Evolutionary conservation across 2,888 invertebrate genomes (phyloP).

Genomic region (Epinotia nisella): DNA sequence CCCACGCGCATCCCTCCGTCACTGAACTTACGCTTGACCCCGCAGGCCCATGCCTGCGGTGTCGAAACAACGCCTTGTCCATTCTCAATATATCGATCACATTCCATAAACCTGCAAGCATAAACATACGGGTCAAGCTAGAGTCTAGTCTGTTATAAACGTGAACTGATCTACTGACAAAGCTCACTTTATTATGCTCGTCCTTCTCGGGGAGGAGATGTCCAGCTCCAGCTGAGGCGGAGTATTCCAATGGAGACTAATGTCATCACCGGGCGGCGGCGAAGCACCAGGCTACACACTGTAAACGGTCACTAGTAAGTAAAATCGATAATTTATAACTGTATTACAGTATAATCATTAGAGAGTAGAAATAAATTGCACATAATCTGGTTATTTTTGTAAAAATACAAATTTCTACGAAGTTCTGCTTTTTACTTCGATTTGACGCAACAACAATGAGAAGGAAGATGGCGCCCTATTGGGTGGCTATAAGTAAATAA

Average conservation of each 20-base stretch:
- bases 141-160: slow-evolving; percentile 24
- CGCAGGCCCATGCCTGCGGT: slow-evolving; percentile 52
- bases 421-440: slow-evolving; percentile 29
- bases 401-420: slow-evolving; percentile 19
- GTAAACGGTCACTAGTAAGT: slow-evolving; percentile 1
- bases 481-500: slow-evolving; percentile 26
- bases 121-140: slow-evolving; percentile 14
- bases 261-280: slow-evolving; percentile 43
- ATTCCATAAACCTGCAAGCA: slow-evolving; percentile 75
- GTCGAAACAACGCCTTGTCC: slow-evolving; percentile 51
- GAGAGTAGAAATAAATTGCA: slow-evolving; percentile 1
- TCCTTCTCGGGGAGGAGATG: slow-evolving; percentile 25
- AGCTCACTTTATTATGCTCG: slow-evolving; percentile 33
- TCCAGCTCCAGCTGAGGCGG: slow-evolving; percentile 39
- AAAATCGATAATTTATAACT: not conserved
- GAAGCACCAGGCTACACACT: slow-evolving; percentile 24
- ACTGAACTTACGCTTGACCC: slow-evolving; percentile 57
- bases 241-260: slow-evolving; percentile 34
- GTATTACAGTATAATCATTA: not conserved
- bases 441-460: slow-evolving; percentile 44
- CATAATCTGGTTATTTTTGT: slow-evolving; percentile 4
- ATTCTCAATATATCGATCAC: slow-evolving; percentile 56
- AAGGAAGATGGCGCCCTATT: slow-evolving; percentile 39
- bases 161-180: not conserved
- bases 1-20: slow-evolving; percentile 59